phyloP scores from a whole-genome alignment of 2,113 vertebrate species.

The Oreotrochilus melanogaster region DNA sequence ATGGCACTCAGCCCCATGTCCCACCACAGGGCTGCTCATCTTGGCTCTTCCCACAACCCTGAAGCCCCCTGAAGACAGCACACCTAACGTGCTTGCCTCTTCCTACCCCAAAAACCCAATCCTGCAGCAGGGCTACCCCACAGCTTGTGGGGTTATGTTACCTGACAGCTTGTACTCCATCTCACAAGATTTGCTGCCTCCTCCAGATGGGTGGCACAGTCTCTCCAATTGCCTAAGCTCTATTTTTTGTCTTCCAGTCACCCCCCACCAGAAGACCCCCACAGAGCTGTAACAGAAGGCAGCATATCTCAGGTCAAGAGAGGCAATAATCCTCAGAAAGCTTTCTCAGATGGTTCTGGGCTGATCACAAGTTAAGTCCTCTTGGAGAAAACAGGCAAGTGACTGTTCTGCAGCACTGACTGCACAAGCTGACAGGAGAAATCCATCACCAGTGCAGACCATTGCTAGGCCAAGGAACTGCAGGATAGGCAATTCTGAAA shows the following conservation, averaged over 20 bases:
- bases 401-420: background rate
- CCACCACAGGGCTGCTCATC: fast-evolving
- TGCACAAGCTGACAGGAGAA: background rate
- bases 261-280: background rate
- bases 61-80: fast-evolving
- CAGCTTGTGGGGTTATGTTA: no score
- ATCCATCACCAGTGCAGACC: background rate
- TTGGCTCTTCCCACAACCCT: fast-evolving
- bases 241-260: background rate
- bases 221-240: background rate
- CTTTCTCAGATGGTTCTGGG: background rate
- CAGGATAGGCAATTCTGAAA: background rate
- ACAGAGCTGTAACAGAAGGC: fast-evolving
- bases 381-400: background rate
- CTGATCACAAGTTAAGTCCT: background rate
- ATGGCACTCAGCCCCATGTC: background rate
- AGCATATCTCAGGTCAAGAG: background rate
- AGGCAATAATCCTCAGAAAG: background rate
- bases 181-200: background rate
- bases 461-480: background rate
- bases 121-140: no score
- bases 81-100: fast-evolving
- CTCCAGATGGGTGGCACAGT: no score
- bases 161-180: fast-evolving
- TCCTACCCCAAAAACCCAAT: background rate